Evolutionary conservation across 1,140 invertebrate genomes (phyloP).

Genomic region (Eubasilissa regina): DNA sequence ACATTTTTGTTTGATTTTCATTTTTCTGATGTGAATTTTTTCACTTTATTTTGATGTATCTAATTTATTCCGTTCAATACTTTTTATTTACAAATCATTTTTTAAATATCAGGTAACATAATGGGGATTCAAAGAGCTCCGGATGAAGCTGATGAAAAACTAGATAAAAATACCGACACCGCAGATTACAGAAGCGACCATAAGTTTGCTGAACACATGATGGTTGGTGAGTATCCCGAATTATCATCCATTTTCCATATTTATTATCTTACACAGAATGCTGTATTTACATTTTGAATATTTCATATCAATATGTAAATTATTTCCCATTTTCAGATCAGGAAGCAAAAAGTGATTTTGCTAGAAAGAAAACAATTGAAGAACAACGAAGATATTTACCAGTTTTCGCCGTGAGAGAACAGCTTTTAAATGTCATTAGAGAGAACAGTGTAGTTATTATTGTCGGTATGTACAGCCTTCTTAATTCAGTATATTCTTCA

Average conservation of each 20-base stretch:
- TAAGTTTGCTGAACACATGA: slow-evolving; percentile 97
- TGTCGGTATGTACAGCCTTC: slow-evolving; percentile 76
- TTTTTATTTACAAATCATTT: too few relatives aligned
- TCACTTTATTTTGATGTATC: too few relatives aligned
- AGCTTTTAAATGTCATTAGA: slow-evolving; percentile 93
- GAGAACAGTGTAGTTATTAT: slow-evolving; percentile 97
- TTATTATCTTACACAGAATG: not conserved
- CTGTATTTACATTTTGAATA: not conserved
- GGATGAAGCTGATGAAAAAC: slow-evolving; percentile 79
- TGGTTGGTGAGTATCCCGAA: slow-evolving; percentile 66
- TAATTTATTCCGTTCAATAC: too few relatives aligned
- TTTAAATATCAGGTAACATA: slow-evolving; percentile 80
- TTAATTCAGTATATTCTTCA: too few relatives aligned
- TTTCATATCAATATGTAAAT: not conserved
- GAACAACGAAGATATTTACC: slow-evolving; percentile 95
- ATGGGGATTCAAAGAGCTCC: slow-evolving; percentile 94
- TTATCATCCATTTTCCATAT: not conserved
- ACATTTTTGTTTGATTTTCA: too few relatives aligned
- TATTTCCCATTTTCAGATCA: slow-evolving; percentile 56
- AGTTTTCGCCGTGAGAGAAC: slow-evolving; percentile 95
- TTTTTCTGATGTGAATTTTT: too few relatives aligned
- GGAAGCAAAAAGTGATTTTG: slow-evolving; percentile 90
- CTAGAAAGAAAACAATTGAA: slow-evolving; percentile 87
- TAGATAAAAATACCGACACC: slow-evolving; percentile 75
- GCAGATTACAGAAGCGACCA: slow-evolving; percentile 90